Percentiles rank a stretch among this genome's conserved stretches.
Evolutionary conservation across 2,797 vertebrate genomes (phyloP).

Genomic region (Decapterus maruadsi): DNA sequence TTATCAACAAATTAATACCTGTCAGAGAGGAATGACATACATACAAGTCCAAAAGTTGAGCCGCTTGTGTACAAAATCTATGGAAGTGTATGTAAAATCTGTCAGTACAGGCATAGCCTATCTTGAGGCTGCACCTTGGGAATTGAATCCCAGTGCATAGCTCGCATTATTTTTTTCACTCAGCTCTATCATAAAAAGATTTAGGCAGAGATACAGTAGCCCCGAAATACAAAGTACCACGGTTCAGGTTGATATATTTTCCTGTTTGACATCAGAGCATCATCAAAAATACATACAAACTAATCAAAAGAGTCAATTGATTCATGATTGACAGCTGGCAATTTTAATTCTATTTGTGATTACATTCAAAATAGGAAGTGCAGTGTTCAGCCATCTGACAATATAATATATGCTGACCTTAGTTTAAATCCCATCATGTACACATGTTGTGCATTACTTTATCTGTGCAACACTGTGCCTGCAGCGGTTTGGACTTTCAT

Average conservation of each 20-base stretch:
- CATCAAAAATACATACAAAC: background rate
- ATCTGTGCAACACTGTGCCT: background rate
- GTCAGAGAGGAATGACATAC: constrained; percentile 68
- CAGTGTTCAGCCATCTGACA: constrained; percentile 12
- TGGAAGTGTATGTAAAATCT: constrained; percentile 38
- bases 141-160: constrained; percentile 43
- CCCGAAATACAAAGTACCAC: constrained; percentile 16
- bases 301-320: background rate
- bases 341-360: constrained; percentile 5
- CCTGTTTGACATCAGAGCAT: background rate
- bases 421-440: background rate
- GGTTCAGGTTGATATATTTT: constrained; percentile 13
- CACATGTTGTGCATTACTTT: constrained; percentile 6
- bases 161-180: constrained; percentile 28
- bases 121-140: constrained; percentile 57
- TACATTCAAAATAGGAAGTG: constrained; percentile 6
- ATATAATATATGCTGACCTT: constrained; percentile 7
- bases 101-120: constrained; percentile 32
- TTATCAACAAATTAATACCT: constrained; percentile 72
- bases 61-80: constrained; percentile 42
- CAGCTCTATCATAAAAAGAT: constrained; percentile 29
- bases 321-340: background rate
- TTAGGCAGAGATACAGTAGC: constrained; percentile 12
- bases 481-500: background rate
- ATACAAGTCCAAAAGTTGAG: constrained; percentile 55